Base-by-base conservation (phyloP, 2,888 invertebrate genomes). In the Chalcis sispes region DNA sequence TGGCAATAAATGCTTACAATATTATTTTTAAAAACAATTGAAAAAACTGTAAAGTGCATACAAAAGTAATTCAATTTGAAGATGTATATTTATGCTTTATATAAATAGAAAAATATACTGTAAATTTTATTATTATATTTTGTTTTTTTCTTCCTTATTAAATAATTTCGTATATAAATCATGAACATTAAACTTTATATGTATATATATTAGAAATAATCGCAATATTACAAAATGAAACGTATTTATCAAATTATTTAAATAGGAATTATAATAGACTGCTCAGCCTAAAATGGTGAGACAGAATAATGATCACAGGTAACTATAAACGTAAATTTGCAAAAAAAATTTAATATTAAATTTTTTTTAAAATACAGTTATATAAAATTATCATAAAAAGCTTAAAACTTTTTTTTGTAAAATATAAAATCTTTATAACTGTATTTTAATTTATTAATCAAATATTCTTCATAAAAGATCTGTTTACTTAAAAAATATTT, bases 251-350 rank as follows among this genome's bases (percentile, higher is more conserved):
- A 32, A 65, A 75, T 52, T 70, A 70, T 65, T 75, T 75, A 61
- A 59, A 61, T 59, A 70, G 48, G 50, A 75, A 70, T 62, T 71
- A 8, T 10, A 20, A n/a, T 62, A 29, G 27, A 36, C 40, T 48
- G 20, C 25, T 66, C 29, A 59, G n/a, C n/a, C n/a, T 56, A 46
- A 56, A 56, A 23, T 13, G 29, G 62, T 64, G 52, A 69, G 48
- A 59, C 66, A 71, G 61, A 75, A 54, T 61, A 71, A 54, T 54
- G 61, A 75, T 75, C 75, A 75, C 75, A 75, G 75, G 23, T 59
- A 75, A 54, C 27, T 25, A 46, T 56, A 59, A 70, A 52, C 48
- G 61, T 50, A 75, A 61, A 75, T 74, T 62, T 27, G 25, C 54
- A 69, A 64, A 10, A 40, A 36, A 50, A n/a, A n/a, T n/a, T n/a